Evolutionary conservation across 2,797 vertebrate species (phyloP).

Genomic region (Buphagus erythrorhynchus): DNA sequence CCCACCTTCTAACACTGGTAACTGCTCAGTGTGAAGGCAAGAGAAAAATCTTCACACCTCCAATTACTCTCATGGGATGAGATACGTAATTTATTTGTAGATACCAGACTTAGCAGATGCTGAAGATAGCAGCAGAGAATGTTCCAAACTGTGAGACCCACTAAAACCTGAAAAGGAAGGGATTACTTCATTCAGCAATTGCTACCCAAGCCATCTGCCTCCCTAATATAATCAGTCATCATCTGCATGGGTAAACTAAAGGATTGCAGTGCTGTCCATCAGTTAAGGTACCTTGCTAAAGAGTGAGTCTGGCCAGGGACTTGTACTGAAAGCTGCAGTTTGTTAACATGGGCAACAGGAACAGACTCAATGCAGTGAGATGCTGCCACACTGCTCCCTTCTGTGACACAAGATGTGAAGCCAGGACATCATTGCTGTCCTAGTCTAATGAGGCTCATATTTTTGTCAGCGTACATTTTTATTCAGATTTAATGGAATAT

Average conservation of each 20-base stretch:
- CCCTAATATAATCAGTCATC: background rate
- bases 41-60: background rate
- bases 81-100: background rate
- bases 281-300: background rate
- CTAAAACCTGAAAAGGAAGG: background rate
- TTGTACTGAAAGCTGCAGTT: background rate
- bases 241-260: background rate
- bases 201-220: background rate
- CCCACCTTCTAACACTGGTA: background rate
- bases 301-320: background rate
- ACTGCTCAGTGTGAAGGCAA: background rate
- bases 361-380: background rate
- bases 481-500: background rate
- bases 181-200: background rate
- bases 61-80: background rate
- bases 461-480: background rate
- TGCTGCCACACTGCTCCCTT: background rate
- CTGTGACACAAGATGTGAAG: background rate
- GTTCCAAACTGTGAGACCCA: background rate
- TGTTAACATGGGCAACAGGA: background rate
- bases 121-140: background rate
- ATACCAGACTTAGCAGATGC: background rate
- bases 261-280: background rate
- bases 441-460: background rate
- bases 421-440: fast-evolving